A percentile compares a stretch with the other conserved stretches of the same genome.
Evolutionary conservation across 2,113 vertebrate genomes (phyloP).

Genomic region (Melanostigma gelatinosum): DNA sequence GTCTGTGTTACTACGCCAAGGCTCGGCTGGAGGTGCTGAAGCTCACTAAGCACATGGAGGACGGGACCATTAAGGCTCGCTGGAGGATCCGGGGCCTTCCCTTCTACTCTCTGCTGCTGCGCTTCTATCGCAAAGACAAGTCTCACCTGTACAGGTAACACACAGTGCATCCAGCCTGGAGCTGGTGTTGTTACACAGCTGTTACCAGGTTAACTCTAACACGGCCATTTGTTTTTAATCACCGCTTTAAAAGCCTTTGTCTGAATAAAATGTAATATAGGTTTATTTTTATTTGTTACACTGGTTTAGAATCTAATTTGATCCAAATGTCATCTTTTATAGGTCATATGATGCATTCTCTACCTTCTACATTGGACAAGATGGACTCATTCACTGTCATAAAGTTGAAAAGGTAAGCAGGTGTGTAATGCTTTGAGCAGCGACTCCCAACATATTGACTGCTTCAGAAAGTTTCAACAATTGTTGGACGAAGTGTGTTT

Average conservation of each 20-base stretch:
- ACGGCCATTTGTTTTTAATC: not conserved
- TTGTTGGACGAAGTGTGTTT: not conserved
- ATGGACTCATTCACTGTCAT: constrained; percentile 89
- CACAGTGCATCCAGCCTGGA: not conserved
- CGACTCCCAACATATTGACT: not conserved
- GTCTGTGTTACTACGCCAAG: constrained; percentile 86
- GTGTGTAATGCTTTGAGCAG: not conserved
- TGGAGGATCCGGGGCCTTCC: constrained; percentile 90
- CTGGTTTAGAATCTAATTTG: not conserved
- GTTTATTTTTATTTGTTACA: no score
- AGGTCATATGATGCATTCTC: constrained; percentile 92
- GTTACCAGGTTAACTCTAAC: not conserved
- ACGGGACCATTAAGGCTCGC: constrained; percentile 88
- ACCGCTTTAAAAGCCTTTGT: not conserved
- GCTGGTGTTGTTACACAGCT: not conserved
- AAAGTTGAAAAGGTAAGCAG: constrained; percentile 88
- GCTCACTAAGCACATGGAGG: constrained; percentile 89
- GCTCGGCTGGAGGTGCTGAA: constrained; percentile 88
- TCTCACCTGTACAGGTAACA: constrained; percentile 84
- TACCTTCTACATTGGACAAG: constrained; percentile 89
- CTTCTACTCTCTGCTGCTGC: constrained; percentile 82
- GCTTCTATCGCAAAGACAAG: constrained; percentile 89
- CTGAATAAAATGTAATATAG: no score
- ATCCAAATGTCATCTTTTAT: constrained; percentile 18
- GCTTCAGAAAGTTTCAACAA: not conserved